These are phyloP conservation scores for Martes martes DNA, from an alignment of 2,113 vertebrate genomes.

Conservation along the genomic window DNA sequence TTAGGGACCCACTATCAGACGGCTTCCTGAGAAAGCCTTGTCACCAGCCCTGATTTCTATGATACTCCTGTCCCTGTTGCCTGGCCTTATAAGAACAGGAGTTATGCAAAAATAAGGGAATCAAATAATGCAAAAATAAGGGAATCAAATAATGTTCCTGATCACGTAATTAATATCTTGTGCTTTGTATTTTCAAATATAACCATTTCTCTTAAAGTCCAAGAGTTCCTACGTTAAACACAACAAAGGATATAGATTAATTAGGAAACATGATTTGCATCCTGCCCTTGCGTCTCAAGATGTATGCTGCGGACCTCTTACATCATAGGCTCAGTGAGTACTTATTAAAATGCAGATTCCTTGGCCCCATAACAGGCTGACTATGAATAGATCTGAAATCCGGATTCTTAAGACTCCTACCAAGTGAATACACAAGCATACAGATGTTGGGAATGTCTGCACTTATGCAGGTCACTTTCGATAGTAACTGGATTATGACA, in stretches of 20 bases:
- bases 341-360: neutral
- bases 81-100: neutral
- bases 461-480: neutral
- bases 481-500: neutral
- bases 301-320: neutral
- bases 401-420: neutral
- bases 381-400: neutral
- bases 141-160: neutral
- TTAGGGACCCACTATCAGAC: neutral
- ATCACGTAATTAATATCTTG: neutral
- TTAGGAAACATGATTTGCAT: neutral
- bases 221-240: neutral
- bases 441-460: neutral
- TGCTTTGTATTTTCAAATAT: neutral
- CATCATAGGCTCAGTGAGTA: neutral
- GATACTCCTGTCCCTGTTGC: neutral
- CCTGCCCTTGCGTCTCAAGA: neutral
- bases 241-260: neutral
- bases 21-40: neutral
- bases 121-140: neutral
- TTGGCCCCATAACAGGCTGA: neutral
- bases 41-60: fast-evolving
- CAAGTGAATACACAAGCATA: neutral
- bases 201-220: neutral
- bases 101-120: neutral